These are phyloP conservation scores for Barnardius zonarius DNA, from an alignment of 2,113 vertebrate species.

Conservation along the genomic window DNA sequence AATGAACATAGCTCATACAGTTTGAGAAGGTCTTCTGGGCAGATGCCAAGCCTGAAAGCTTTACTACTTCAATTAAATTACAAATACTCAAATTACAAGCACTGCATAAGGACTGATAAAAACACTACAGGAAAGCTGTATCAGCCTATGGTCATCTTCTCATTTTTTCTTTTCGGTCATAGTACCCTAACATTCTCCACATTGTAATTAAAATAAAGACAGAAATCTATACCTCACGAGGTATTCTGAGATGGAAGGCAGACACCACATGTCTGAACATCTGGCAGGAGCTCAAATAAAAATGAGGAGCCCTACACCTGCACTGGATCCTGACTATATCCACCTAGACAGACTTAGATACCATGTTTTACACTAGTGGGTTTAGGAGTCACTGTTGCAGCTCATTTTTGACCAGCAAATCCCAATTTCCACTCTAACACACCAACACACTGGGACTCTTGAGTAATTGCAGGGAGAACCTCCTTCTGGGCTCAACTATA, in stretches of 20 bases:
- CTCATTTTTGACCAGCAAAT: background rate
- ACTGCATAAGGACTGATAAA: background rate
- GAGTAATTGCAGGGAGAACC: background rate
- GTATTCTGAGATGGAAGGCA: background rate
- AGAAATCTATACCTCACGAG: background rate
- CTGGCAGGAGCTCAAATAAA: background rate
- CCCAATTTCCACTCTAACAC: background rate
- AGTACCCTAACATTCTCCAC: background rate
- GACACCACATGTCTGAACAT: background rate
- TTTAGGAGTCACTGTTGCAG: background rate
- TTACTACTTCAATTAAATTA: background rate
- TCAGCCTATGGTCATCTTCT: background rate
- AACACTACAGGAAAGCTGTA: background rate
- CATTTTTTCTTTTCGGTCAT: background rate
- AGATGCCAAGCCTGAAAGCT: background rate
- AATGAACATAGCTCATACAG: background rate
- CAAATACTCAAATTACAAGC: background rate
- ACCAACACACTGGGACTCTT: background rate
- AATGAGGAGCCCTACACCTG: background rate
- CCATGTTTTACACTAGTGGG: background rate
- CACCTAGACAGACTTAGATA: background rate
- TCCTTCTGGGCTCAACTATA: background rate
- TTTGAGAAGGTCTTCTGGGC: background rate
- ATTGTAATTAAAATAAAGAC: background rate
- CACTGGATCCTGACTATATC: rapidly evolving